phyloP scores from a whole-genome alignment of 2,888 invertebrate genomes.

The Zhengitettix transpicula region DNA sequence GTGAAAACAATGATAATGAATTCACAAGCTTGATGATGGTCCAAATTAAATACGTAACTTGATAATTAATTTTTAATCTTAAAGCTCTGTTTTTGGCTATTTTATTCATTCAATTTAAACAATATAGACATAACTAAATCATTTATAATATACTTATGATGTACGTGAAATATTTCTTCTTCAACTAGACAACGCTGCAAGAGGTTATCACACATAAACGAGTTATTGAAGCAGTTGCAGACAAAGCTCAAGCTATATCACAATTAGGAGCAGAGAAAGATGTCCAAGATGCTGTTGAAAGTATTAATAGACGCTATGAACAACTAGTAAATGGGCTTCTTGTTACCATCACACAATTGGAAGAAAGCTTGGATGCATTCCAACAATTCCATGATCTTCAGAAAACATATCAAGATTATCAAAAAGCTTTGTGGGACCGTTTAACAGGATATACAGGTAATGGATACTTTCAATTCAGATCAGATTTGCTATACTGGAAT shows the following conservation, averaged over 20 bases:
- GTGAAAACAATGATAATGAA: too few species aligned
- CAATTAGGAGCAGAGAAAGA: slow-evolving; percentile 28
- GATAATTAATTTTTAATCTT: too few species aligned
- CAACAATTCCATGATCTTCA: slow-evolving; percentile 76
- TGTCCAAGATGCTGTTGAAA: slow-evolving; percentile 49
- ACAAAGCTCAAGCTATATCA: slow-evolving; percentile 59
- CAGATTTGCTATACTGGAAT: neutral
- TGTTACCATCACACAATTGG: slow-evolving; percentile 51
- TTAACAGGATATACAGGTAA: slow-evolving; percentile 50
- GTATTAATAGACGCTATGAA: slow-evolving; percentile 61
- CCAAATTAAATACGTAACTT: too few species aligned
- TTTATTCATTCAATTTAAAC: too few species aligned
- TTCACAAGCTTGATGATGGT: too few species aligned
- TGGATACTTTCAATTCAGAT: neutral
- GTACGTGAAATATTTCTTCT: too few species aligned
- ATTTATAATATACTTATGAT: too few species aligned
- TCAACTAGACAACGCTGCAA: slow-evolving; percentile 51
- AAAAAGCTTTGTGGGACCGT: slow-evolving; percentile 80
- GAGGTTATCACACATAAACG: slow-evolving; percentile 82
- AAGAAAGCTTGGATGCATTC: slow-evolving; percentile 60
- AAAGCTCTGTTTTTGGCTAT: too few species aligned
- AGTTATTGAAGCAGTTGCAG: slow-evolving; percentile 75
- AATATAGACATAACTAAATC: too few species aligned
- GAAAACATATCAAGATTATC: slow-evolving; percentile 74
- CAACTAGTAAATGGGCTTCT: slow-evolving; percentile 48